Evolutionary conservation across 64 coral and sea anemone species (phyloP), one percentile per base, ranked within the genome.

Genomic region (Montipora cactus): DNA sequence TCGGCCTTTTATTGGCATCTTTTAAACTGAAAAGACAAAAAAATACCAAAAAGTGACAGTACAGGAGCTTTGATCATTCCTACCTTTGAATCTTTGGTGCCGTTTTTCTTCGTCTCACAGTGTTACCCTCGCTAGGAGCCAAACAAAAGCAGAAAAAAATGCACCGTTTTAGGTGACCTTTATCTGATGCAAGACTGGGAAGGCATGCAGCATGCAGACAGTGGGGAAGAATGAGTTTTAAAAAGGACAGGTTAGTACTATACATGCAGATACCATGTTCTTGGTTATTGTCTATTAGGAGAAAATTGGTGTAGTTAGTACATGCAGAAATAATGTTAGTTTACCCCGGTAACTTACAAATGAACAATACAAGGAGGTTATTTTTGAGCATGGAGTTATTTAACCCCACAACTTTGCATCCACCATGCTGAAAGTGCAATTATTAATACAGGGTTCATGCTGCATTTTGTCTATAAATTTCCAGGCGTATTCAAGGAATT

Each of bases 81-180:
- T 89, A 94, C 96, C 89, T 95, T 78, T 94, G 85, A 55, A 93
- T 53, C 46, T 90, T 90, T 0, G 76, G 70, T 13, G 79, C 89
- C 28, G 89, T 76, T 67, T 98, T 98, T 82, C 96, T 98, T 74
- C 86, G 92, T 78, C 93, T 90, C n/a, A 98, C 96, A 47, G 96
- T 75, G 53, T 46, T 98, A 47, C 49, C 87, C 73, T 93, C 91
- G 78, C 95, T 96, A 76, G 87, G 87, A 89, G 80, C 93, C 93
- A 95, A 95, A 95, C 93, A 95, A 95, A 95, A 95, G 93, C 93
- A 95, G 88, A 95, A 95, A 89, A 90, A 95, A 88, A 81, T 64
- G 88, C 93, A 89, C 88, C 88, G 77, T 90, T 95, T 95, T 78
- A 89, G 93, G 80, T 67, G 81, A 83, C 88, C 49, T 48, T 89